phyloP scores from a whole-genome alignment of 1,140 invertebrate species.

The Chironomus tepperi region DNA sequence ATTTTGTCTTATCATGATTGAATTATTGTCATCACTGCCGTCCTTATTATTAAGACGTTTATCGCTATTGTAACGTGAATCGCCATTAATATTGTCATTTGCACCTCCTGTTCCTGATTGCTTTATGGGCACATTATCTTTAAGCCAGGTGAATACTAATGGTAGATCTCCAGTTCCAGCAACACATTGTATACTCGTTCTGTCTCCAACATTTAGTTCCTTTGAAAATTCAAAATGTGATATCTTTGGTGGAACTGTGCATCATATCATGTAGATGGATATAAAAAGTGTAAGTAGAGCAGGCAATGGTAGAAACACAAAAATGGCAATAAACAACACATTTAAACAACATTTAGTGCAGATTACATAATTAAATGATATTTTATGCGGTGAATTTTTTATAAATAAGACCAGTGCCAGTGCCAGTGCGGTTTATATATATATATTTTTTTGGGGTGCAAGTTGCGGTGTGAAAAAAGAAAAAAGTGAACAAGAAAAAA shows the following conservation, averaged over 20 bases:
- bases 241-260: conserved; percentile 57
- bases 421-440: neutral
- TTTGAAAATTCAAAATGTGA: conserved; percentile 56
- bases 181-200: conserved; percentile 57
- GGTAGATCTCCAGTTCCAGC: conserved; percentile 61
- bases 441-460: neutral
- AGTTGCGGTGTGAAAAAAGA: neutral
- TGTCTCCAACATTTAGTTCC: conserved; percentile 56
- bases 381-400: neutral
- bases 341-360: conserved; percentile 21
- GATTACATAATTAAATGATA: conserved; percentile 16
- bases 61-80: conserved; percentile 34
- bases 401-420: too few relatives aligned
- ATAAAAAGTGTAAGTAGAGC: neutral
- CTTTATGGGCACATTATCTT: conserved; percentile 47
- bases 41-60: conserved; percentile 28
- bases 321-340: neutral
- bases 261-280: conserved; percentile 30
- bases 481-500: neutral
- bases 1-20: conserved; percentile 52
- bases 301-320: conserved; percentile 15
- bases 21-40: conserved; percentile 37
- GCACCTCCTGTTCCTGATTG: conserved; percentile 29
- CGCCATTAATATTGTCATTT: conserved; percentile 26
- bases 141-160: conserved; percentile 59